phyloP scores from a whole-genome alignment of 2,113 vertebrate genomes.

The Ifrita kowaldi region DNA sequence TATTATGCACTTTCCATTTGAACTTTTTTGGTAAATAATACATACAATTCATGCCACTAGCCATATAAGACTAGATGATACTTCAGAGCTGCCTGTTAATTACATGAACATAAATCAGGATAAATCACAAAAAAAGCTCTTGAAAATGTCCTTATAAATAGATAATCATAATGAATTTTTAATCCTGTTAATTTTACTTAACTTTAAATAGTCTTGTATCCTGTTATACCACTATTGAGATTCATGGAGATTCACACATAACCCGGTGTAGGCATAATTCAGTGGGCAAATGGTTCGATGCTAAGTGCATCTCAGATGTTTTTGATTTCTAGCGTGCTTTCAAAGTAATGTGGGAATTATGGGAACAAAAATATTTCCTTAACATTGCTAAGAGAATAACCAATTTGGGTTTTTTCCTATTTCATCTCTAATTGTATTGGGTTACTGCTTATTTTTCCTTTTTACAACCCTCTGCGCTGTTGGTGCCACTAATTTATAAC shows the following conservation, averaged over 20 bases:
- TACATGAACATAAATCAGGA: background rate
- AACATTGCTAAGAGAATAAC: constrained; percentile 9
- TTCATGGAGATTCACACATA: background rate
- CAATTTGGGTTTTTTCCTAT: constrained; percentile 26
- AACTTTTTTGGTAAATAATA: background rate
- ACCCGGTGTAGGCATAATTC: background rate
- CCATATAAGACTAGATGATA: background rate
- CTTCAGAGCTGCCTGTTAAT: background rate
- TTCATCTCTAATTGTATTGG: constrained; percentile 68
- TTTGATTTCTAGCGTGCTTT: constrained; percentile 39
- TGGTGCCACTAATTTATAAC: constrained; percentile 69
- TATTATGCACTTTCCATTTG: background rate
- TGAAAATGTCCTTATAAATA: background rate
- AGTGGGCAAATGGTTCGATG: background rate
- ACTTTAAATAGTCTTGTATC: background rate
- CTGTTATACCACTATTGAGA: background rate
- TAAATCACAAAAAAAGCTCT: background rate
- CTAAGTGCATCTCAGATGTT: constrained; percentile 13
- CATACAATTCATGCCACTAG: background rate
- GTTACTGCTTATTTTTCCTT: constrained; percentile 66
- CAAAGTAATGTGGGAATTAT: constrained; percentile 6
- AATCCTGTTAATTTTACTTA: background rate
- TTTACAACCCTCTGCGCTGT: constrained; percentile 49
- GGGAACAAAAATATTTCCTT: constrained; percentile 13
- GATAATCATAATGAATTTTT: background rate